Conservation (phyloP, 1,140 invertebrate genomes). For the Phthorimaea operculella region DNA sequence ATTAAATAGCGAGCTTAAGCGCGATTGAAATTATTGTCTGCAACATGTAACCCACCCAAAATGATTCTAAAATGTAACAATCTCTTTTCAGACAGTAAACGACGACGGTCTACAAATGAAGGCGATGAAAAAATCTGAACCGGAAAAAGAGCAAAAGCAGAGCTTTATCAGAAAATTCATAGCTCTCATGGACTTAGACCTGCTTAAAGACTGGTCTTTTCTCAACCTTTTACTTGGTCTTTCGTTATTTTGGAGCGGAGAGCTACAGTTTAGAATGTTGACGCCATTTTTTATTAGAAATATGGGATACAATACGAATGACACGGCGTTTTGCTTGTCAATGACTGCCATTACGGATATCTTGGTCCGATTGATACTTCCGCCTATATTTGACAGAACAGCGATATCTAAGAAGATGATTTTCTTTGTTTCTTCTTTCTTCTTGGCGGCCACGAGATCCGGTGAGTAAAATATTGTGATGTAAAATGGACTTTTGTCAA, state of each 20-base stretch:
- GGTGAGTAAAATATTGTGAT: conserved; percentile 65
- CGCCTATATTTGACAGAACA: conserved; percentile 76
- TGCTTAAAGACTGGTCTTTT: conserved; percentile 74
- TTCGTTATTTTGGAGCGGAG: conserved; percentile 78
- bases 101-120: conserved; percentile 64
- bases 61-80: no score
- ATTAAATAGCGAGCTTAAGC: no score
- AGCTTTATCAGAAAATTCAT: conserved; percentile 68
- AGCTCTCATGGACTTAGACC: conserved; percentile 71
- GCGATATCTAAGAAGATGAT: conserved; percentile 75
- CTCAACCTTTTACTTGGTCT: conserved; percentile 77
- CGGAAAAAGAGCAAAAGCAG: conserved; percentile 47
- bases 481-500: no score
- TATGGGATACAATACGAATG: conserved; percentile 73
- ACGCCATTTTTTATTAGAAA: conserved; percentile 78
- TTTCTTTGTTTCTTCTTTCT: conserved; percentile 75
- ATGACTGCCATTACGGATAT: conserved; percentile 79
- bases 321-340: conserved; percentile 77
- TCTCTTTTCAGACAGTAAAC: conserved; percentile 45
- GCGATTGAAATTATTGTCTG: no score
- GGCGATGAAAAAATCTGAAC: conserved; percentile 49
- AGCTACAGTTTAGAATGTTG: conserved; percentile 80
- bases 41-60: no score
- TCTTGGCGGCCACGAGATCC: conserved; percentile 76
- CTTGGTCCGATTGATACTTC: conserved; percentile 74